Evolutionary conservation across 2,888 invertebrate species (phyloP).

Genomic region (Mamestra brassicae): DNA sequence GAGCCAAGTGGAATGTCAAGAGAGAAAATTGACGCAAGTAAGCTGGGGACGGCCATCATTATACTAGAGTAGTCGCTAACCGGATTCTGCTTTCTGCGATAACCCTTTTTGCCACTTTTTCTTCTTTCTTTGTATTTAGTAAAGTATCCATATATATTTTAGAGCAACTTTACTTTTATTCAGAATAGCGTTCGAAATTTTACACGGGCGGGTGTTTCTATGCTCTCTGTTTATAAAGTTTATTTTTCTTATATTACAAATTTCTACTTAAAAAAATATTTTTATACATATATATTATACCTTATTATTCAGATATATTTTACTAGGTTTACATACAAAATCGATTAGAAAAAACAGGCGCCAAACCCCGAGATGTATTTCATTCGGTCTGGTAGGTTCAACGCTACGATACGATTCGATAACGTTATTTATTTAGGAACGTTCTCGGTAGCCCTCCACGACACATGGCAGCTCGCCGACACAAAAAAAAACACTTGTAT

Average conservation of each 20-base stretch:
- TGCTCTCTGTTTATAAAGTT: background rate
- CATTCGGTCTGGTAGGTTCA: slow-evolving; percentile 61
- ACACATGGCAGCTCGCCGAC: slow-evolving; percentile 24
- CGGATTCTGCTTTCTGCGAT: slow-evolving; percentile 42
- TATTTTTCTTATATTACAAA: background rate
- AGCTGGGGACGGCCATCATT: slow-evolving; percentile 48
- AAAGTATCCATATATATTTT: background rate
- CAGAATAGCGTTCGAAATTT: background rate
- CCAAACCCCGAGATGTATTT: slow-evolving; percentile 56
- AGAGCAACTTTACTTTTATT: background rate
- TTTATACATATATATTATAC: too few species aligned
- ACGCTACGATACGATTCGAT: slow-evolving; percentile 61
- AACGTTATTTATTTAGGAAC: slow-evolving; percentile 76
- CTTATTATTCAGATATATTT: too few species aligned
- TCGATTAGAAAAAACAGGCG: slow-evolving; percentile 56
- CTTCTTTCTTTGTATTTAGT: slow-evolving; percentile 13
- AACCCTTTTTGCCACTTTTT: slow-evolving; percentile 37
- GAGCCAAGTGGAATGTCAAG: slow-evolving; percentile 63
- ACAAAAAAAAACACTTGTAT: slow-evolving; percentile 44
- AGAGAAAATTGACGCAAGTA: slow-evolving; percentile 65
- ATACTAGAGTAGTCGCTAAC: slow-evolving; percentile 56
- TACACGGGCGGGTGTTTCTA: background rate
- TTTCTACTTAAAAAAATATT: background rate
- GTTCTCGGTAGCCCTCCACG: slow-evolving; percentile 55
- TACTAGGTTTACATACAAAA: background rate